Evolutionary conservation across 2,797 vertebrate genomes (phyloP).

Genomic region (Spinus pinus): DNA sequence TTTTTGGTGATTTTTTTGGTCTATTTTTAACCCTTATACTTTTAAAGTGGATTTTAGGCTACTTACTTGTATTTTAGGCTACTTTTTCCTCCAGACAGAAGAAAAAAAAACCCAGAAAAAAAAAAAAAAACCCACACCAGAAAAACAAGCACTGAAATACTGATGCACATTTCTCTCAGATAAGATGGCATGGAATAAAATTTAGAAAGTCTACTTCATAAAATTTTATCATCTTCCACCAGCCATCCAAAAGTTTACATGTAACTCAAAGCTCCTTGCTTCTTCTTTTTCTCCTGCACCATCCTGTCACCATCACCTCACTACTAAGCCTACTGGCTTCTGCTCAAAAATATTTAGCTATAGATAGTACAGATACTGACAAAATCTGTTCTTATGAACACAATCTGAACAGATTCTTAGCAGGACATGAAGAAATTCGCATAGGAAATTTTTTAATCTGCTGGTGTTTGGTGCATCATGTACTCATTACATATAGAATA

Average conservation of each 20-base stretch:
- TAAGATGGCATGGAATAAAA: not conserved
- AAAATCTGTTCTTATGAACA: not conserved
- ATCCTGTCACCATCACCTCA: not conserved
- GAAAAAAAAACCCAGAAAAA: too few relatives aligned
- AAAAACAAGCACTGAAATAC: rapidly evolving
- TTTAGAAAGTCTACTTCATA: not conserved
- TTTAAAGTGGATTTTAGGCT: not conserved
- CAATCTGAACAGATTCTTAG: not conserved
- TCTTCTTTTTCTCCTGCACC: not conserved
- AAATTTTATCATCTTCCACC: not conserved
- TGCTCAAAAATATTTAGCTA: not conserved
- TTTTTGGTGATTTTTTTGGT: not conserved
- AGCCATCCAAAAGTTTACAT: not conserved
- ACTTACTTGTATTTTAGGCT: not conserved
- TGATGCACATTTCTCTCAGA: not conserved
- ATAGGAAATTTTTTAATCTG: not conserved
- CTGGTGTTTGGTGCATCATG: not conserved
- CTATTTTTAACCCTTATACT: not conserved
- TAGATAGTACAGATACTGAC: not conserved
- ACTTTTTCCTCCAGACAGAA: not conserved
- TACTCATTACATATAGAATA: not conserved
- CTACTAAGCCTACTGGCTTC: not conserved
- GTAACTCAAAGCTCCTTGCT: not conserved
- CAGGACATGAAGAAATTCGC: not conserved
- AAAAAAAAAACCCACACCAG: too few relatives aligned